Evolutionary conservation across 1,140 invertebrate genomes (phyloP), one percentile per base, ranked within the genome.

Genomic region (Drosophila ananassae): DNA sequence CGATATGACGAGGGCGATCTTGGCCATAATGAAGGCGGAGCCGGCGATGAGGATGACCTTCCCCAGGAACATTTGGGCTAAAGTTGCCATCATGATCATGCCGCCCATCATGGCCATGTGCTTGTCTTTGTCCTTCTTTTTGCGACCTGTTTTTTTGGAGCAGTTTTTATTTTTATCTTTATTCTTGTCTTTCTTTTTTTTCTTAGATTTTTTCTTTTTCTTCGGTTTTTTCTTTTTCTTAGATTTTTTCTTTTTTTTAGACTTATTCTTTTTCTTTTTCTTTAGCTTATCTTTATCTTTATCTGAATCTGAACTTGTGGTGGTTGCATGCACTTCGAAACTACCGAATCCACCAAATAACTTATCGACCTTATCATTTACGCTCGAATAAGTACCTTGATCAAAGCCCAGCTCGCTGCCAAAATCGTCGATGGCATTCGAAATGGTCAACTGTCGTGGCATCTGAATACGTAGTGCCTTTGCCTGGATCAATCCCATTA

Each of bases 41-140:
- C 95, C 95, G 12, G 95, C 94, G 34, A 95, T 90, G 51, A 95
- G 93, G 7, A 94, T 94, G 37, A 95, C 93, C 91, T 95, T 95
- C 6, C 94, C 95, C 66, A 95, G 94, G 46, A 94, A 94, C 90
- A 95, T 85, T 91, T 95, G 94, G 1, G 93, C 93, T 91, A 95
- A 92, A 90, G 95, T 94, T 50, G 94, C 94, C 73, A 94, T 93
- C 90, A 95, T 93, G n/a, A 94, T 95, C 34, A 95, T 84, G 59
- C 93, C 94, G 61, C 93, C 94, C 92, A 95, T 93, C 92, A 95
- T 92, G 55, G 95, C 74, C 77, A 93, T 93, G 41, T 93, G 92
- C 62, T 89, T 91, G 73, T 92, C 89, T 79, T 92, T 92, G 77
- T 83, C 83, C 73, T 91, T 90, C 77, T 92, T 92, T 75, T 92